These are phyloP conservation scores for Anguilla obscura DNA, from an alignment of 2,797 vertebrate species.

Conservation along the genomic window DNA sequence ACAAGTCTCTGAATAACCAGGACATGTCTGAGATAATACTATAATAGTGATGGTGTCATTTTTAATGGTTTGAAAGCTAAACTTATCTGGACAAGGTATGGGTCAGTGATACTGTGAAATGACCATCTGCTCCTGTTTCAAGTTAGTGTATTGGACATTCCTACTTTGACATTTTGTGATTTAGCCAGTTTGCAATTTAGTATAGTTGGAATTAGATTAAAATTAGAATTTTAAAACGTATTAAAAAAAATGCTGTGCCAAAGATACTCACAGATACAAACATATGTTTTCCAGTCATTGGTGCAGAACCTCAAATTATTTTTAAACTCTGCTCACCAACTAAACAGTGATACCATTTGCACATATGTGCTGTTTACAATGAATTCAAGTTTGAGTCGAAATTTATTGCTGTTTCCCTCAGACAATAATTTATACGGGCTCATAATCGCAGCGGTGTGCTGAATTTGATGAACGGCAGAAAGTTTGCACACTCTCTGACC, in stretches of 20 bases:
- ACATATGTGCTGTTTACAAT: slow-evolving; percentile 16
- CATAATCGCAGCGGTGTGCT: background rate
- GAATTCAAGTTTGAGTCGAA: slow-evolving; percentile 11
- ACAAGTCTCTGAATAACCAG: background rate
- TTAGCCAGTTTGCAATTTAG: background rate
- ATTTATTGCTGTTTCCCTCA: background rate
- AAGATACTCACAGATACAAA: background rate
- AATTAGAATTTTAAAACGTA: background rate
- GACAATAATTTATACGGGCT: background rate
- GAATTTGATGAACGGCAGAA: background rate
- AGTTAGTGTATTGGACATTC: background rate
- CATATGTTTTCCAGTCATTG: background rate
- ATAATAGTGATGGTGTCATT: background rate
- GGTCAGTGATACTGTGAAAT: background rate
- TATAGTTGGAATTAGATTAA: background rate
- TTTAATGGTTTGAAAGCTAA: background rate
- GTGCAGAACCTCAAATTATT: background rate
- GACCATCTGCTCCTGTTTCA: background rate
- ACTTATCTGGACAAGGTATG: background rate
- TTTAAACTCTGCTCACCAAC: background rate
- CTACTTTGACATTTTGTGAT: background rate
- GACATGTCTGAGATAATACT: background rate
- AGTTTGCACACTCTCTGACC: background rate
- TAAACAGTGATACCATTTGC: background rate
- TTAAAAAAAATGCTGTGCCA: background rate